These are phyloP conservation scores for Margaritifera margaritifera DNA, from an alignment of 2,888 invertebrate species.

Conservation along the genomic window DNA sequence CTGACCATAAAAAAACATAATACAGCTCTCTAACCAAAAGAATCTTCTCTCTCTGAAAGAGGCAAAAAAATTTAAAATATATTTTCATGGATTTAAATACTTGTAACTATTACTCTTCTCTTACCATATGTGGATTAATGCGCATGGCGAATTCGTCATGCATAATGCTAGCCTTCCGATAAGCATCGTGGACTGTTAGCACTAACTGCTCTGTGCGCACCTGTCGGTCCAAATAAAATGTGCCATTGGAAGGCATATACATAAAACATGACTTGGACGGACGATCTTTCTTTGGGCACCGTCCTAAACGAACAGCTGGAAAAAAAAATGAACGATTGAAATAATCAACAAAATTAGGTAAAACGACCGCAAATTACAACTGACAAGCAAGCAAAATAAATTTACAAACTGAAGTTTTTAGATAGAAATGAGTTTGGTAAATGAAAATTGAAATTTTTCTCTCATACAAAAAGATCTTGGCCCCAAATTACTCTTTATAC, in stretches of 20 bases:
- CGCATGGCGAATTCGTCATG: conserved; percentile 41
- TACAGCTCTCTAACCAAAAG: too few species aligned
- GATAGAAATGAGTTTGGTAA: background rate
- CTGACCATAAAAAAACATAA: too few species aligned
- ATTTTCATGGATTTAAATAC: background rate
- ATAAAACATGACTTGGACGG: conserved; percentile 62
- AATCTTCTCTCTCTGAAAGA: too few species aligned
- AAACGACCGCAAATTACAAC: background rate
- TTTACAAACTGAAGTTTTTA: background rate
- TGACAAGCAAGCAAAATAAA: background rate
- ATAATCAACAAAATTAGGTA: background rate
- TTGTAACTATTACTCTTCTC: background rate
- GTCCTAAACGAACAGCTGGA: conserved; percentile 62
- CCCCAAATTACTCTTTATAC: too few species aligned
- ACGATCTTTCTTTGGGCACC: conserved; percentile 66
- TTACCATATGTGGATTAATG: conserved; percentile 24
- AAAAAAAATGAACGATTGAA: background rate
- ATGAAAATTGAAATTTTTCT: too few species aligned
- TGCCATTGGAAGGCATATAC: conserved; percentile 60
- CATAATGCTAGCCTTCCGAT: conserved; percentile 48
- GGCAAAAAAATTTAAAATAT: too few species aligned
- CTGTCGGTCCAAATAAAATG: conserved; percentile 61
- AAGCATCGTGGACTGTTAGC: conserved; percentile 64
- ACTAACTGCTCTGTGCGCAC: conserved; percentile 66
- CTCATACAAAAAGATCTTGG: too few species aligned